Percentiles rank a stretch among this genome's conserved stretches.
phyloP scores from a whole-genome alignment of 2,797 vertebrate genomes.

The Coregonus ussuriensis region DNA sequence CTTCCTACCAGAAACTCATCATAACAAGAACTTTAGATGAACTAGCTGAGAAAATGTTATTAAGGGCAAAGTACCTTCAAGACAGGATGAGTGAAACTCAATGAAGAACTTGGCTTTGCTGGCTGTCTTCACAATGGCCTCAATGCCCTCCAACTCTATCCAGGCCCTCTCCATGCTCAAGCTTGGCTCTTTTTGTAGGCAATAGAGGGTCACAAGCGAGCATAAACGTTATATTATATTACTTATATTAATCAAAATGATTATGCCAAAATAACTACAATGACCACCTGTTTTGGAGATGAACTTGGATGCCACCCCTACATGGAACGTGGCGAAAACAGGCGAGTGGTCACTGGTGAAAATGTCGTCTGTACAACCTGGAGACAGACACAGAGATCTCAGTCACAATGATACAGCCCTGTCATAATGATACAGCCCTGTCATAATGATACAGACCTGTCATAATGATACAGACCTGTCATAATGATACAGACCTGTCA shows the following conservation, averaged over 20 bases:
- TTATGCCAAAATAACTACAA: slow-evolving; percentile 3
- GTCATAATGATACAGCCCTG: too few species aligned
- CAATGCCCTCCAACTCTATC: slow-evolving; percentile 79
- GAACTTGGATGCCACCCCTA: slow-evolving; percentile 72
- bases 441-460: too few species aligned
- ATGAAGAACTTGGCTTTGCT: slow-evolving; percentile 85
- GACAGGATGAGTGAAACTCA: slow-evolving; percentile 79
- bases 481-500: too few species aligned
- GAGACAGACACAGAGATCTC: slow-evolving; percentile 32
- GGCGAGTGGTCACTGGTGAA: slow-evolving; percentile 86
- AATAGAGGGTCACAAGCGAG: not conserved
- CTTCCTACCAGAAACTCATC: too few species aligned
- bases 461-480: too few species aligned
- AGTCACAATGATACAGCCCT: not conserved
- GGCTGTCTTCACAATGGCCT: slow-evolving; percentile 83
- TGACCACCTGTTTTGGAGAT: slow-evolving; percentile 74
- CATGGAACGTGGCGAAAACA: slow-evolving; percentile 83
- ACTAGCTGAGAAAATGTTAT: slow-evolving; percentile 1
- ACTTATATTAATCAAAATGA: slow-evolving; percentile 1
- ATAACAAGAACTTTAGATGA: not conserved
- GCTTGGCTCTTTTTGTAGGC: slow-evolving; percentile 56
- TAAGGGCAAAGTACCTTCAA: slow-evolving; percentile 70
- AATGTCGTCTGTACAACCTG: slow-evolving; percentile 86
- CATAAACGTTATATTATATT: not conserved
- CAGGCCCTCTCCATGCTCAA: slow-evolving; percentile 68